Base-by-base conservation (phyloP, 1,140 invertebrate species). In the Coboldia fuscipes region DNA sequence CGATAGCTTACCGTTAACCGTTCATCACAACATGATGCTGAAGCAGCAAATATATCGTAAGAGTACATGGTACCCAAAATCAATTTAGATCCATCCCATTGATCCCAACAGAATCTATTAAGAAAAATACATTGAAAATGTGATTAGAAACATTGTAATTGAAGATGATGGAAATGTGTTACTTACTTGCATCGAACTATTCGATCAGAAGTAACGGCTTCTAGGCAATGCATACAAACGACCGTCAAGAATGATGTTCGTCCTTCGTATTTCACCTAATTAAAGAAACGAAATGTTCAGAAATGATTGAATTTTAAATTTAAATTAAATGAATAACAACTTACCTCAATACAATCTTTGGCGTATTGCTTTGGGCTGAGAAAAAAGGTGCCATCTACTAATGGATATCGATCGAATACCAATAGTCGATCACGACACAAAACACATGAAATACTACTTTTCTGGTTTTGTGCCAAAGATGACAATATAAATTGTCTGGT, bases 321-420 rank as follows among this genome's bases (percentile, higher is more conserved):
- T 30, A 13, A 6, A 24, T 24, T 24, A 24, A 24, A n/a, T 8
- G 7, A 8, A 24, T 24, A 24, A 7, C 23, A 24, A 24, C 61
- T 65, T 56, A 82, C 81, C 70, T 84, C 79, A 39, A 86, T 72
- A 46, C 80, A 84, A 42, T 68, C 66, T 48, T 73, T 74, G 44
- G 74, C 75, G 54, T 92, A 82, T 51, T 88, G 82, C 38, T 76
- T 66, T 18, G 90, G 90, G 41, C 85, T 92, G 17, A 96, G 64
- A 62, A 97, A 97, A 62, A 97, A 92, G 8, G 90, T 96, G 26
- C 93, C 93, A 54, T 97, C 90, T 23, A 97, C 78, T 33, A 97
- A 62, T 2, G 93, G 93, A 62, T 96, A 96, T 38, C 86, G 71
- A 63, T 97, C 93, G 60, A 90, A 97, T 36, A 97, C 86, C 33